phyloP scores from a whole-genome alignment of 1,140 invertebrate species.

The Sitobion miscanthi region DNA sequence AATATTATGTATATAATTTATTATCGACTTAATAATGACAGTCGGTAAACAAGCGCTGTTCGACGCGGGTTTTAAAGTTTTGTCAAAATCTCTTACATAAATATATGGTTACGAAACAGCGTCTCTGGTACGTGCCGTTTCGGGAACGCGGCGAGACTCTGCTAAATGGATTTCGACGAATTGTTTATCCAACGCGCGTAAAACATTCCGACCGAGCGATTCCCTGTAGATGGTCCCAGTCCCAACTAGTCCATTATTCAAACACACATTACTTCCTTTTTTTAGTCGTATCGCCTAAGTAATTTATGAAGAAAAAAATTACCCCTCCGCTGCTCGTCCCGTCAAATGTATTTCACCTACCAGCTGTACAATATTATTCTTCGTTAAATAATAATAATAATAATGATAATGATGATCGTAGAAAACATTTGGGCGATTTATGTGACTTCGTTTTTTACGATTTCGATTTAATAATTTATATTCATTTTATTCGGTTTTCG shows the following conservation, averaged over 20 bases:
- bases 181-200: conserved; percentile 12
- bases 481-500: neutral
- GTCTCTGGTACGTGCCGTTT: neutral
- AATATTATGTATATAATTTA: neutral
- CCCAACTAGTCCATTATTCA: conserved; percentile 24
- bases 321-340: neutral
- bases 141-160: neutral
- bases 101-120: neutral
- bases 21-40: neutral
- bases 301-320: conserved; percentile 23
- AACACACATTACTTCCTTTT: neutral
- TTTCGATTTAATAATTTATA: neutral
- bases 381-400: neutral
- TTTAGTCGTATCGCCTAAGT: neutral
- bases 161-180: conserved; percentile 2
- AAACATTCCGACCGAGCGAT: neutral
- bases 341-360: neutral
- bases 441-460: neutral
- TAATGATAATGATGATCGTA: neutral
- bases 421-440: neutral
- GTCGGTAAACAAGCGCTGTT: neutral
- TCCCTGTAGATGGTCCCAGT: neutral
- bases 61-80: neutral
- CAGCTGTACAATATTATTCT: neutral
- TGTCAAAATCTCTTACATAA: neutral